Evolutionary conservation across 2,888 invertebrate species (phyloP), one percentile per base, ranked within the genome.

Genomic region (Steinernema hermaphroditum): DNA sequence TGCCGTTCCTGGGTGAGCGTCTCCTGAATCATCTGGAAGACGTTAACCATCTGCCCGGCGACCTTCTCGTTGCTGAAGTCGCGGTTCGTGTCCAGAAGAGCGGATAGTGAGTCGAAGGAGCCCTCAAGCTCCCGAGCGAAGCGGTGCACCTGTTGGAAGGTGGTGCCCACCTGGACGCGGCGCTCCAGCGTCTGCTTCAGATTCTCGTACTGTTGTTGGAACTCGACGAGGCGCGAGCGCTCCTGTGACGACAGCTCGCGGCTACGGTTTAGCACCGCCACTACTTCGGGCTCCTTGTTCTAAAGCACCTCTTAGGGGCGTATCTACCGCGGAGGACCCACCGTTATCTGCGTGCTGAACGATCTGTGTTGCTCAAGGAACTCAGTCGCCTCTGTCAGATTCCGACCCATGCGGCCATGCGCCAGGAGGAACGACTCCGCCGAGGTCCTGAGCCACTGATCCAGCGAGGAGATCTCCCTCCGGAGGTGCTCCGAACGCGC

Each of bases 111-210:
- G 73, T 82, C 78, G 69, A 85, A 81, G 0, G 81, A 82, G 8
- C 76, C 74, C 72, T 85, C 83, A 27, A 85, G 73, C 62, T 85
- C 84, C 41, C 77, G 75, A 50, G 78, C 79, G 71, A 85, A 83
- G 27, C 80, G 80, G 73, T 83, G 82, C 49, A 83, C 80, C 82
- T 84, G 82, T 73, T 84, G 81, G 73, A 83, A 84, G 29, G 79
- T 79, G 9, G 74, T 74, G 46, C 81, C 85, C n/a, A 85, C 74
- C 57, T 82, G 77, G 43, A 84, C 77, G 22, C 85, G 77, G 44
- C 75, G 76, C 57, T 84, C 85, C 16, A 83, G 54, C 41, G 76
- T 73, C 19, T 80, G 79, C 46, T 83, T 85, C 24, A 83, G 46
- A 19, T 71, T 78, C 71, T 81, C 81, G 69, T 83, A 83, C 22